These are phyloP conservation scores for Arnoldichthys spilopterus DNA, from an alignment of 2,797 vertebrate species.

Conservation along the genomic window DNA sequence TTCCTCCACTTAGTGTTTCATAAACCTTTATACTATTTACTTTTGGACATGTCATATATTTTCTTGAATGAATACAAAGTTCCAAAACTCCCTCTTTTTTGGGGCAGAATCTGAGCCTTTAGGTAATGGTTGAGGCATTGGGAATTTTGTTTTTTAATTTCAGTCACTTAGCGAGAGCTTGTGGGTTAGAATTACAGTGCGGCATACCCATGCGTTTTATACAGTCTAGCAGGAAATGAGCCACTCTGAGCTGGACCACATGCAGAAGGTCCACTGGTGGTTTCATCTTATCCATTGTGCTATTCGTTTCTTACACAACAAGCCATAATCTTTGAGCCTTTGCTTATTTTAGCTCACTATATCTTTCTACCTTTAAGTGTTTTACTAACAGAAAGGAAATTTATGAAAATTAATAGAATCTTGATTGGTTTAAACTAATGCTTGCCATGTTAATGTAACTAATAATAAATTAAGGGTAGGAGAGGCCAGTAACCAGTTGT, in stretches of 20 bases:
- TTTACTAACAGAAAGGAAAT: background rate
- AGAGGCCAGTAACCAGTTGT: background rate
- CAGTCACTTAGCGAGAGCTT: slow-evolving; percentile 50
- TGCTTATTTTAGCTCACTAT: slow-evolving; percentile 6
- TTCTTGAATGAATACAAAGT: slow-evolving; percentile 48
- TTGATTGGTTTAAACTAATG: background rate
- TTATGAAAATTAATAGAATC: background rate
- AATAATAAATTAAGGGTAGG: background rate
- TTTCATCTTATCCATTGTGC: slow-evolving; percentile 47
- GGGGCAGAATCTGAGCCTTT: slow-evolving; percentile 34
- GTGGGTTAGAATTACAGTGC: slow-evolving; percentile 58
- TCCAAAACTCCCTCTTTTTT: slow-evolving; percentile 41
- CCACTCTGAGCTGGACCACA: slow-evolving; percentile 54
- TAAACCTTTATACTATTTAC: slow-evolving; percentile 55
- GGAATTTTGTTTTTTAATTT: slow-evolving; percentile 54
- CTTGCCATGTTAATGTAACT: background rate
- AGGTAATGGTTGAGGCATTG: slow-evolving; percentile 49
- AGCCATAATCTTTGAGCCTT: background rate
- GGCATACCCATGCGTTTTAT: slow-evolving; percentile 46
- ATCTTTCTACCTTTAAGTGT: background rate
- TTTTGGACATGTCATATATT: slow-evolving; percentile 53
- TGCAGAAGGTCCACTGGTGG: slow-evolving; percentile 46
- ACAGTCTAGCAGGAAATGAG: slow-evolving; percentile 61
- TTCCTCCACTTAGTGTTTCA: slow-evolving; percentile 39
- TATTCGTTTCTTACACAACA: slow-evolving; percentile 3